A percentile compares a stretch with the other conserved stretches of the same genome.
Conservation (phyloP, 64 coral and sea anemone genomes). For the Catalaphyllia jardinei region DNA sequence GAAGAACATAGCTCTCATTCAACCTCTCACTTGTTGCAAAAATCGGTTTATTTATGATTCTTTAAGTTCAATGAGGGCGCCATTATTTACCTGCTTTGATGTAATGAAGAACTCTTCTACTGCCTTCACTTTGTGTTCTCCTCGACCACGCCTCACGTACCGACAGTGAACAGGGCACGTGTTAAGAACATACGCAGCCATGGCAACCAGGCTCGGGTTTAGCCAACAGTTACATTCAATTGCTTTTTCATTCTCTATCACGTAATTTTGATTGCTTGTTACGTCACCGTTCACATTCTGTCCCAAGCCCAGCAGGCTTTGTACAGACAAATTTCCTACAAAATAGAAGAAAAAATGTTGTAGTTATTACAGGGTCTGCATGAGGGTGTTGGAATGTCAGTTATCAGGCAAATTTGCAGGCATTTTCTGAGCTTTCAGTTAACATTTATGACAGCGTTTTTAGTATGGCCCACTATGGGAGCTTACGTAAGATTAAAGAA, state of each 20-base stretch:
- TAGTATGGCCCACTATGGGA: no score
- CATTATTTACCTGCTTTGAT: neutral
- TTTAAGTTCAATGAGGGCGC: no score
- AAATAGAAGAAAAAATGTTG: neutral
- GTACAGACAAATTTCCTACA: neutral
- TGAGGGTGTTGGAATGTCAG: neutral
- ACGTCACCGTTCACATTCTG: neutral
- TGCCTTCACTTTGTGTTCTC: neutral
- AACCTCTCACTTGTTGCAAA: no score
- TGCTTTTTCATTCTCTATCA: neutral
- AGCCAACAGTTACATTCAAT: neutral
- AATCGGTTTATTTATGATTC: no score
- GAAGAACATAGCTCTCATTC: no score
- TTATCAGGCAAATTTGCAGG: neutral
- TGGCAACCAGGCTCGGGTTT: neutral
- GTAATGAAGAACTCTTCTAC: neutral
- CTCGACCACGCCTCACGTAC: constrained; percentile 13
- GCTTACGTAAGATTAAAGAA: no score
- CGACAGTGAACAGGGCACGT: constrained; percentile 3
- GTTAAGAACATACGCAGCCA: neutral
- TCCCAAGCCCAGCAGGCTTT: neutral
- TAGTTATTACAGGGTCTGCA: neutral
- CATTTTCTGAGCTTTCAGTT: no score
- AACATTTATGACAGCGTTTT: no score
- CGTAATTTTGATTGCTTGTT: neutral